Conservation (phyloP, 2,888 invertebrate genomes). For the Lottia gigantea region DNA sequence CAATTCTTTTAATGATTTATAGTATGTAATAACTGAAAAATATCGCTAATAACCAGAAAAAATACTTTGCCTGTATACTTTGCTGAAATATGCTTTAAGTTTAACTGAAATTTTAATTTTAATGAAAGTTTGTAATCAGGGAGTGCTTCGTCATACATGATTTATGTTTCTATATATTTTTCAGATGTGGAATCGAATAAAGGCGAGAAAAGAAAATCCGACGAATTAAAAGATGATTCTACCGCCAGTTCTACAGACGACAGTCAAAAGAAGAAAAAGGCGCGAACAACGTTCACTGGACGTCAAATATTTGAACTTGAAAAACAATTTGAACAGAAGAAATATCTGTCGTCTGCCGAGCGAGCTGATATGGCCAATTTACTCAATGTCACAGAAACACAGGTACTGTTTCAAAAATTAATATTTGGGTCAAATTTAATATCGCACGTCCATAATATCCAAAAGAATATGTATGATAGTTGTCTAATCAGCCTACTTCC, state of each 20-base stretch:
- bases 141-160: no score
- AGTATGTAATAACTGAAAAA: no score
- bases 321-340: slow-evolving; percentile 94
- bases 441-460: no score
- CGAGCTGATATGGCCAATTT: slow-evolving; percentile 93
- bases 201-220: slow-evolving; percentile 31
- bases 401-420: slow-evolving; percentile 74
- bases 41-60: no score
- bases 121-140: no score
- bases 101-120: no score
- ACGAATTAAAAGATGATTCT: slow-evolving; percentile 30
- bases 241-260: slow-evolving; percentile 18
- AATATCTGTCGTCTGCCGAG: slow-evolving; percentile 94
- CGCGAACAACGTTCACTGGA: slow-evolving; percentile 94
- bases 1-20: no score
- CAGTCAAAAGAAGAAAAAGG: slow-evolving; percentile 75
- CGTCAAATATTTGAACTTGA: slow-evolving; percentile 96
- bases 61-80: no score
- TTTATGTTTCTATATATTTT: slow-evolving; percentile 1
- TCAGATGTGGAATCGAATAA: slow-evolving; percentile 24
- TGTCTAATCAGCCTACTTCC: no score
- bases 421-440: not conserved
- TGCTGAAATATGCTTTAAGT: no score
- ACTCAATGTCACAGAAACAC: slow-evolving; percentile 94
- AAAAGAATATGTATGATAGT: no score